A percentile compares a stretch with the other conserved stretches of the same genome.
Conservation (phyloP, 2,113 vertebrate species). For the Albula glossodonta region DNA sequence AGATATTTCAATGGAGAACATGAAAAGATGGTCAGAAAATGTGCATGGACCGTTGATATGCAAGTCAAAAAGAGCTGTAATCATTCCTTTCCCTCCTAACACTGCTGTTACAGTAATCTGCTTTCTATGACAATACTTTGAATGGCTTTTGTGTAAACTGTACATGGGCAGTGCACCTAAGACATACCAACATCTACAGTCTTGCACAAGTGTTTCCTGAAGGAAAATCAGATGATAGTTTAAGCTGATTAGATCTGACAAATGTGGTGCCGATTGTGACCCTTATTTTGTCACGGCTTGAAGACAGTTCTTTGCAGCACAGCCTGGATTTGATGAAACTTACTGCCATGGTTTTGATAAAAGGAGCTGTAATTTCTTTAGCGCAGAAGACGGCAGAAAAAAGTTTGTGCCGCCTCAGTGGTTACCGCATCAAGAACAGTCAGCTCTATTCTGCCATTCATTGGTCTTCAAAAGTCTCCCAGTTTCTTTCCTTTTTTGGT, state of each 20-base stretch:
- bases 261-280: not conserved
- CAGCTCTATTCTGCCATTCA: conserved; percentile 45
- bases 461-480: conserved; percentile 49
- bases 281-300: not conserved
- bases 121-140: not conserved
- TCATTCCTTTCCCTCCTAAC: not conserved
- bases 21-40: conserved; percentile 56
- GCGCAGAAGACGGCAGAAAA: not conserved
- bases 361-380: conserved; percentile 11
- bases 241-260: not conserved
- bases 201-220: not conserved
- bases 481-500: not conserved
- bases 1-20: conserved; percentile 66
- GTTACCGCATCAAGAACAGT: conserved; percentile 20
- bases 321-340: conserved; percentile 63
- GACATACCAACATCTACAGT: not conserved
- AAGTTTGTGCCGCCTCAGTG: no score
- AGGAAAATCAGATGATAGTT: not conserved
- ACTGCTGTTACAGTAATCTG: not conserved
- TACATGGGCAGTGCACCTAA: not conserved
- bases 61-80: conserved; percentile 8
- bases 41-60: conserved; percentile 28
- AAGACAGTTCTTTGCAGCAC: conserved; percentile 47
- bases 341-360: conserved; percentile 44
- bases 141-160: not conserved